phyloP scores from a whole-genome alignment of 2,113 vertebrate species.

The Melanerpes formicivorus region DNA sequence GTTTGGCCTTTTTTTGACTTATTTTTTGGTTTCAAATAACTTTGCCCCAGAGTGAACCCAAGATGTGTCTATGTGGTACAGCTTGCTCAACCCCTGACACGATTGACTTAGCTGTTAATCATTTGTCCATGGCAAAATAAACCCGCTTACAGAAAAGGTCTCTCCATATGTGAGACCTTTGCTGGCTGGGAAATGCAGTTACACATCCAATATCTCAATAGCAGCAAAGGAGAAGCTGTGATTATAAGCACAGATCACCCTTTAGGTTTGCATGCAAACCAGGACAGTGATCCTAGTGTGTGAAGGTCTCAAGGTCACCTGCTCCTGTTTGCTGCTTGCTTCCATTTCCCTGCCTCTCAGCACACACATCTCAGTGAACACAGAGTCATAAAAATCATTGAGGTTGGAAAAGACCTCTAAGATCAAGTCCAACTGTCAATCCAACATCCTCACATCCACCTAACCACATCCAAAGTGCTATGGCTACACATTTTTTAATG shows the following conservation, averaged over 20 bases:
- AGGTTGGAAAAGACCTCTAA: too few relatives aligned
- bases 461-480: too few relatives aligned
- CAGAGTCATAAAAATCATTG: too few relatives aligned
- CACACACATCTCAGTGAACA: accelerated
- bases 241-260: background rate
- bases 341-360: background rate
- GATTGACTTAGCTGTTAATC: constrained; percentile 73
- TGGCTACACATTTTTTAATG: too few relatives aligned
- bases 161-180: accelerated
- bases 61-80: background rate
- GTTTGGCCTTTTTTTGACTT: background rate
- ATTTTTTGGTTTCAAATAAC: background rate
- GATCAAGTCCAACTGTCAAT: too few relatives aligned
- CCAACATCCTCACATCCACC: too few relatives aligned
- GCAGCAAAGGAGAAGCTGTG: background rate
- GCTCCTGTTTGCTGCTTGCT: background rate
- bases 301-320: background rate
- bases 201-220: background rate
- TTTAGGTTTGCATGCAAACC: background rate
- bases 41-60: background rate
- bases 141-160: background rate
- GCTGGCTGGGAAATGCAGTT: background rate
- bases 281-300: accelerated
- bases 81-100: constrained; percentile 63
- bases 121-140: constrained; percentile 34